These are phyloP conservation scores for Aleiodes sp. DNA, from an alignment of 1,140 invertebrate genomes.

Conservation along the genomic window DNA sequence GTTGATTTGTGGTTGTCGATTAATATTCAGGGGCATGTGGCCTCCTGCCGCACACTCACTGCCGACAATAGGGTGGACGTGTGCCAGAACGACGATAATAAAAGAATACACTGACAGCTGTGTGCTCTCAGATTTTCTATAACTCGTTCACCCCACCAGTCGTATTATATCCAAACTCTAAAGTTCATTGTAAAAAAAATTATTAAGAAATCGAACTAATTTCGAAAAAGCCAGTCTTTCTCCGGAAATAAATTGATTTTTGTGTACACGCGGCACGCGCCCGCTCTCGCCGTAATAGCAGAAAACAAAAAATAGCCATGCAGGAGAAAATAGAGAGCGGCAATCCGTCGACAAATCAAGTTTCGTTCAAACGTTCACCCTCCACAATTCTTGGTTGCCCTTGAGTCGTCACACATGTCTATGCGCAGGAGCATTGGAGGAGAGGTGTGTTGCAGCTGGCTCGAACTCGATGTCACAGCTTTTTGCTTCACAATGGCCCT, in stretches of 20 bases:
- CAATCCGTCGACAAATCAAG: slow-evolving; percentile 17
- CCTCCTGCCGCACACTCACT: neutral
- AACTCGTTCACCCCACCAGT: neutral
- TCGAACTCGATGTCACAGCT: slow-evolving; percentile 62
- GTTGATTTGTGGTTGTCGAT: neutral
- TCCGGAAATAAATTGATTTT: neutral
- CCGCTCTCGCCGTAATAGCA: neutral
- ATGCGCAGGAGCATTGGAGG: neutral
- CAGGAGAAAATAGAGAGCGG: too few species aligned
- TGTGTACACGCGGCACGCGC: neutral
- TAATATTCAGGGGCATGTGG: neutral
- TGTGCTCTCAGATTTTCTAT: slow-evolving; percentile 1
- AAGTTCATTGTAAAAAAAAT: neutral
- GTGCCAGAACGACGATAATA: neutral
- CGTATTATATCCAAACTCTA: neutral
- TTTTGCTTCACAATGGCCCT: slow-evolving; percentile 54
- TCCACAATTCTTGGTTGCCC: neutral
- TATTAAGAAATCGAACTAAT: neutral
- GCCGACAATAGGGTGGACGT: neutral
- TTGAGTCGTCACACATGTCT: neutral
- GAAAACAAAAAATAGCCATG: neutral
- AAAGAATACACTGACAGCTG: neutral
- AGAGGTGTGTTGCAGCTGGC: slow-evolving; percentile 45
- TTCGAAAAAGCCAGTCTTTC: neutral
- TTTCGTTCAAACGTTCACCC: neutral